Conservation (phyloP, 2,797 vertebrate genomes). For the Pogonophryne albipinna region DNA sequence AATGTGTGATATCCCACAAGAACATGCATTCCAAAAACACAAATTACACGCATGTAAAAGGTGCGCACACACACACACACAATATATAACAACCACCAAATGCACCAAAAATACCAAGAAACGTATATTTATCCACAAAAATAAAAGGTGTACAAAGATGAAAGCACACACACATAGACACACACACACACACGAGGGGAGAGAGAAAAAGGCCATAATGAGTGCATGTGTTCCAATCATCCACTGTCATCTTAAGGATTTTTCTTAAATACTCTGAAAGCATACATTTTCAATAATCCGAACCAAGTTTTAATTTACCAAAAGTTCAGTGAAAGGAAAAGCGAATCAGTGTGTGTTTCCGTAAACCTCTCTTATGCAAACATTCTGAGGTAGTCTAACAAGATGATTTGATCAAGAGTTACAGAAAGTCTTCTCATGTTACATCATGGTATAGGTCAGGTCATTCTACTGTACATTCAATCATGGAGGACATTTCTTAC, state of each 20-base stretch:
- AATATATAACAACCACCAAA: background rate
- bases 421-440: background rate
- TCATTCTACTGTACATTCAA: background rate
- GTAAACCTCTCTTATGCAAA: background rate
- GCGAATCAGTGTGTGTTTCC: background rate
- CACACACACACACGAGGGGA: slow-evolving; percentile 19
- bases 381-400: background rate
- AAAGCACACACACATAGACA: slow-evolving; percentile 9
- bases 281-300: background rate
- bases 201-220: slow-evolving; percentile 40
- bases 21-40: slow-evolving; percentile 7
- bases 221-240: slow-evolving; percentile 28
- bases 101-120: slow-evolving; percentile 10
- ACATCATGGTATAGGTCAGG: background rate
- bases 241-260: background rate
- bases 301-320: background rate
- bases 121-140: too few species aligned
- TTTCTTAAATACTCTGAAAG: background rate
- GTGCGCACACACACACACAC: background rate
- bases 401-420: background rate
- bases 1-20: slow-evolving; percentile 3
- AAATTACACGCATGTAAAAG: background rate
- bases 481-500: background rate
- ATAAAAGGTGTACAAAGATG: too few species aligned
- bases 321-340: background rate